Evolutionary conservation across 2,113 vertebrate species (phyloP).

Genomic region (Percina caprodes): DNA sequence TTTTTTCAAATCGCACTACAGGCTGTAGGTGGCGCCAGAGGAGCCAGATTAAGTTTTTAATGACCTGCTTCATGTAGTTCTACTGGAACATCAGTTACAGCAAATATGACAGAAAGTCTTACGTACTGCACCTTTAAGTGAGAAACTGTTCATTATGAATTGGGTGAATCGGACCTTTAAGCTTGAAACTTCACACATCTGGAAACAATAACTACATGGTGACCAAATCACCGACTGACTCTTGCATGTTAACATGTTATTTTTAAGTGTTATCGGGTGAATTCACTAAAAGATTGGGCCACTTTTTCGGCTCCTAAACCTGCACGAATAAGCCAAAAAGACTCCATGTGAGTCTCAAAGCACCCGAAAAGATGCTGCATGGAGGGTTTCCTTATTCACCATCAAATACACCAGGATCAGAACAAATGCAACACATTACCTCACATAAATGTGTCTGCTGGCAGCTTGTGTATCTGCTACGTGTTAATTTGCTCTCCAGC

Average conservation of each 20-base stretch:
- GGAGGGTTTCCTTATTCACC: slow-evolving; percentile 25
- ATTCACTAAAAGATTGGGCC: too few relatives aligned
- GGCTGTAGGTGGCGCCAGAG: too few relatives aligned
- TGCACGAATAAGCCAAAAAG: too few relatives aligned
- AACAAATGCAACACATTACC: not conserved
- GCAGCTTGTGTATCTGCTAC: not conserved
- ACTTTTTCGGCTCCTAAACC: too few relatives aligned
- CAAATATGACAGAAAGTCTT: too few relatives aligned
- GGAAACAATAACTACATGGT: not conserved
- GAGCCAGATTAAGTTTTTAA: too few relatives aligned
- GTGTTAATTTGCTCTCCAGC: slow-evolving; percentile 7
- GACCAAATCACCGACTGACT: not conserved
- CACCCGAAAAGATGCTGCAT: slow-evolving; percentile 22
- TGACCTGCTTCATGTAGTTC: too few relatives aligned
- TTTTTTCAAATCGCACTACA: too few relatives aligned
- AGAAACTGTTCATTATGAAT: not conserved
- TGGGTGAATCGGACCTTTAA: not conserved
- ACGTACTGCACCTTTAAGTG: too few relatives aligned
- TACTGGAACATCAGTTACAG: too few relatives aligned
- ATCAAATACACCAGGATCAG: not conserved
- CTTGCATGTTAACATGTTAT: slow-evolving; percentile 18
- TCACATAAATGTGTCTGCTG: not conserved
- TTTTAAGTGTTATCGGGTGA: too few relatives aligned
- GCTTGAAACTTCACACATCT: not conserved
- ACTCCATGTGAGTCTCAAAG: too few relatives aligned